Evolutionary conservation across 2,113 vertebrate species (phyloP).

Genomic region (Erpornis zantholeuca): DNA sequence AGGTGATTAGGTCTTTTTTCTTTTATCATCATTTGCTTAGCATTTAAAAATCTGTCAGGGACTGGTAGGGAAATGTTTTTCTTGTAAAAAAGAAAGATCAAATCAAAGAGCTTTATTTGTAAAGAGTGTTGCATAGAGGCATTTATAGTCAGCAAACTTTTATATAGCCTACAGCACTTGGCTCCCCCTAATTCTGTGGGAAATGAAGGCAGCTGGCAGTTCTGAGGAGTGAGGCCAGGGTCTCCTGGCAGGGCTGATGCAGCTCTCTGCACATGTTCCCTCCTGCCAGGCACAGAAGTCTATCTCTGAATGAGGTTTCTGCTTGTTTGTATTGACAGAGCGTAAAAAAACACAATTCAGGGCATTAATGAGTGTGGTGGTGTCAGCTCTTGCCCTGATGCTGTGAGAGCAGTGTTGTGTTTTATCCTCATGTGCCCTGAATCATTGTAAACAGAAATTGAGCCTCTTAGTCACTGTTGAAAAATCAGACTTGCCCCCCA

Average conservation of each 20-base stretch:
- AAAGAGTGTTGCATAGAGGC: background rate
- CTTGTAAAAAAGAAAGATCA: background rate
- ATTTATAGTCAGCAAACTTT: background rate
- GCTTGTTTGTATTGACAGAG: background rate
- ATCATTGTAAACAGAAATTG: background rate
- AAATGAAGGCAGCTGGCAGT: background rate
- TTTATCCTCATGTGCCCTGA: background rate
- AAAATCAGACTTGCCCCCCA: background rate
- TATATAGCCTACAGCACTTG: background rate
- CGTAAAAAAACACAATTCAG: fast-evolving
- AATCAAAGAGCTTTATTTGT: background rate
- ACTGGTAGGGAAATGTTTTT: background rate
- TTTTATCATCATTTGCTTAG: background rate
- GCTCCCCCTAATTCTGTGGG: background rate
- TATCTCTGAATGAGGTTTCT: background rate
- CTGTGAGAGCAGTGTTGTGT: background rate
- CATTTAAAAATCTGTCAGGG: background rate
- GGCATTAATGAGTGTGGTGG: background rate
- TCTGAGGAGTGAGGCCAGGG: background rate
- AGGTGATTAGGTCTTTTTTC: background rate
- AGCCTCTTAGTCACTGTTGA: background rate
- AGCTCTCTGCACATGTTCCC: background rate
- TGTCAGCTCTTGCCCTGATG: background rate
- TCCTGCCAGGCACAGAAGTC: background rate
- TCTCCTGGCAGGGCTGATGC: background rate